These are phyloP conservation scores for Cataglyphis rosenhaueri DNA, from an alignment of 2,888 invertebrate species.

Conservation along the genomic window DNA sequence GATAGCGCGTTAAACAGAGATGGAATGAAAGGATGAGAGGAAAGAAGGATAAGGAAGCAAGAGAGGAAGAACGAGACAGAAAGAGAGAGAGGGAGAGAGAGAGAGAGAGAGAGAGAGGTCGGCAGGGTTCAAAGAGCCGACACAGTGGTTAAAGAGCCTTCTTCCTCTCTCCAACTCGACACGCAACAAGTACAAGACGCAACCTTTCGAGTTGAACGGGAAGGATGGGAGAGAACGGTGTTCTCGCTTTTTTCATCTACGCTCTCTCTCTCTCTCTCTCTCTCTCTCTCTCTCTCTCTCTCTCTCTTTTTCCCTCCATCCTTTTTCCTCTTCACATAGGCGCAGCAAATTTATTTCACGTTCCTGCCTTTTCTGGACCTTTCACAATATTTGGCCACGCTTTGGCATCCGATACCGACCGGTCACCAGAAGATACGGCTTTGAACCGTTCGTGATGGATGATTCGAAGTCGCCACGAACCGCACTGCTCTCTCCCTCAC, in stretches of 20 bases:
- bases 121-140: conserved; percentile 84
- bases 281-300: conserved; percentile 5
- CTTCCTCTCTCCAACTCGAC: conserved; percentile 75
- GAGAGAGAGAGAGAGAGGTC: conserved; percentile 61
- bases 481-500: conserved; percentile 63
- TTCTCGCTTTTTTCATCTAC: conserved; percentile 61
- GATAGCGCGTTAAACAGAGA: conserved; percentile 41
- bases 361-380: conserved; percentile 85
- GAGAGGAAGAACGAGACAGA: conserved; percentile 56
- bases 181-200: conserved; percentile 77
- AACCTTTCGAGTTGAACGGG: conserved; percentile 73
- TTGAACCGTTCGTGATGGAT: conserved; percentile 84
- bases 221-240: conserved; percentile 65
- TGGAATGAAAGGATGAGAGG: conserved; percentile 56
- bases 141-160: conserved; percentile 83
- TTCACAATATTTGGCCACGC: conserved; percentile 85
- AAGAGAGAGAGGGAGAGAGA: conserved; percentile 53
- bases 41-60: conserved; percentile 13
- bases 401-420: conserved; percentile 78
- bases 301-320: conserved; percentile 9
- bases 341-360: conserved; percentile 83
- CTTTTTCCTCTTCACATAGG: conserved; percentile 73
- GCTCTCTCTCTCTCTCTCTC: conserved; percentile 24
- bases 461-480: conserved; percentile 76
- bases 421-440: conserved; percentile 82